Percentiles rank a stretch among this genome's conserved stretches.
phyloP scores from a whole-genome alignment of 2,888 invertebrate genomes.

The Melanargia galathea region DNA sequence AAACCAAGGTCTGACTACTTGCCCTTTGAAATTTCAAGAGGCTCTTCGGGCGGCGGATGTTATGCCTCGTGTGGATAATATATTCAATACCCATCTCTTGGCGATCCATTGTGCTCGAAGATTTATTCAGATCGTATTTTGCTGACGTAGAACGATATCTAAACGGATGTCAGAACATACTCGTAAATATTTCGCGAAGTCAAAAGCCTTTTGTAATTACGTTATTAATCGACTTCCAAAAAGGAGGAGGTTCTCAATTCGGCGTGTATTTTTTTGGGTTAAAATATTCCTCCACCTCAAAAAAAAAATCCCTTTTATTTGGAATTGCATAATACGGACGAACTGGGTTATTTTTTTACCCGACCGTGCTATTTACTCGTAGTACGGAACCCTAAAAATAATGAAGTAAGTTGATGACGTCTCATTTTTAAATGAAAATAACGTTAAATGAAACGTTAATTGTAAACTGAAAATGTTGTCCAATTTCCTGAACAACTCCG shows the following conservation, averaged over 20 bases:
- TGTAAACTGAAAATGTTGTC: neutral
- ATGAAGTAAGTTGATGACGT: neutral
- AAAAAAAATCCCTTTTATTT: too few relatives aligned
- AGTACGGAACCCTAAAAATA: neutral
- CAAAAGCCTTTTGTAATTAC: neutral
- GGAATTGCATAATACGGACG: too few relatives aligned
- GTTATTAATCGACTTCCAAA: too few relatives aligned
- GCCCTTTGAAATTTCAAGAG: conserved; percentile 18
- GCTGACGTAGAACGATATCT: neutral
- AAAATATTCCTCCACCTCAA: too few relatives aligned
- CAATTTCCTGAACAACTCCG: neutral
- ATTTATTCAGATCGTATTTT: neutral
- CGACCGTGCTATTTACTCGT: too few relatives aligned
- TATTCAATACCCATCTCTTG: neutral
- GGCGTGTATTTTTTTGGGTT: too few relatives aligned
- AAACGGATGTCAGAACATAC: neutral
- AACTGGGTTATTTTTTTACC: too few relatives aligned
- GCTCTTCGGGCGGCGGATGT: neutral
- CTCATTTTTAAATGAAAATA: neutral
- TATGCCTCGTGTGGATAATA: neutral
- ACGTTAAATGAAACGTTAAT: neutral
- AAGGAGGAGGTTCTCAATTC: too few relatives aligned
- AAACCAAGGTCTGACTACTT: conserved; percentile 11
- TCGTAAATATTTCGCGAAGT: too few relatives aligned
- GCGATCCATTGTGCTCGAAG: neutral